Evolutionary conservation across 2,113 vertebrate species (phyloP).

Genomic region (Equus quagga): DNA sequence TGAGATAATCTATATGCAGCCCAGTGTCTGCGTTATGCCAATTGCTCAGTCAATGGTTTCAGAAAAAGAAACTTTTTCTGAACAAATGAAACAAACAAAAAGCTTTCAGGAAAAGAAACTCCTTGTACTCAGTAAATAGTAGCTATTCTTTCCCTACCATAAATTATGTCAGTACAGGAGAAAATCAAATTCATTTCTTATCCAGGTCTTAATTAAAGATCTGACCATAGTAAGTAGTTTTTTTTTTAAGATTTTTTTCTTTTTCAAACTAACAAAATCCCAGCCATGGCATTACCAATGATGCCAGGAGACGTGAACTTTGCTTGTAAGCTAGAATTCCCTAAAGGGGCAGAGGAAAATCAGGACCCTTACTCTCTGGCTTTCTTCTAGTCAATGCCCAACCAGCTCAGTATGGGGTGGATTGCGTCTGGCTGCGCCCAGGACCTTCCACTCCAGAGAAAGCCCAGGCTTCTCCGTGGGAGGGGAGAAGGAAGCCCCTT

Average conservation of each 20-base stretch:
- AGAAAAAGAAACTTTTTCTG: not conserved
- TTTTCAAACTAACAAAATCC: not conserved
- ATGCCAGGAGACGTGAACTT: not conserved
- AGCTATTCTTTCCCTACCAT: not conserved
- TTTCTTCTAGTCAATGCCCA: not conserved
- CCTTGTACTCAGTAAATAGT: not conserved
- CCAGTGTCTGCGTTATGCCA: not conserved
- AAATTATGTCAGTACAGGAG: not conserved
- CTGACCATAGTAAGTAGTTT: not conserved
- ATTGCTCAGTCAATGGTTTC: not conserved
- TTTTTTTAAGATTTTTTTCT: not conserved
- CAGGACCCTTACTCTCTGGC: not conserved
- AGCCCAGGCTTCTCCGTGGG: not conserved
- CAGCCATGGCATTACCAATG: not conserved
- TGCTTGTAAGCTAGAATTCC: not conserved
- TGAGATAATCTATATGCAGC: not conserved
- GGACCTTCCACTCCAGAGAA: not conserved
- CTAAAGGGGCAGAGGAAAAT: not conserved
- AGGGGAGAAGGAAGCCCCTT: not conserved
- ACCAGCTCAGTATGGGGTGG: not conserved
- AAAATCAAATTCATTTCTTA: conserved; percentile 26
- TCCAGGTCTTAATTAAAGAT: not conserved
- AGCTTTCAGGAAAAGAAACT: not conserved
- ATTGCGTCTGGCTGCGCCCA: no score
- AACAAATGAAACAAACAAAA: not conserved